phyloP scores from a whole-genome alignment of 2,797 vertebrate genomes.

The Scolopax rusticola region DNA sequence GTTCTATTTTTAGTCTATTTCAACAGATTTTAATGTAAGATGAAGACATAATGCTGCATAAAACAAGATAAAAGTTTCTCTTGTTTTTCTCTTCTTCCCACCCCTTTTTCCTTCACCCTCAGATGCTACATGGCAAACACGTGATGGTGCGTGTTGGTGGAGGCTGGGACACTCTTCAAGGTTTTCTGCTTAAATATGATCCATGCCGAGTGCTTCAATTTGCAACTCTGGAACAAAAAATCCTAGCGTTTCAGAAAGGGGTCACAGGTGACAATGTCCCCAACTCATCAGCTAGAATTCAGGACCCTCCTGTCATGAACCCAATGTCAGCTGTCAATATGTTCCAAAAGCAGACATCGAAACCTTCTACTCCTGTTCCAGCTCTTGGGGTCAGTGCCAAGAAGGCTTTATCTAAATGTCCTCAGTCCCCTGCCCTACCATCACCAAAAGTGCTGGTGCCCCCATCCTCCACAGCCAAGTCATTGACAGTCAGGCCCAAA shows the following conservation, averaged over 20 bases:
- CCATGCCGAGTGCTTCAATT: constrained; percentile 94
- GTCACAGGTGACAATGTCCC: constrained; percentile 72
- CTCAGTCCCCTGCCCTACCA: constrained; percentile 38
- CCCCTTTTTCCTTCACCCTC: background rate
- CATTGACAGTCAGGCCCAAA: constrained; percentile 19
- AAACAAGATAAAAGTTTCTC: background rate
- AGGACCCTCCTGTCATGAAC: constrained; percentile 90
- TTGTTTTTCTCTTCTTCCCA: background rate
- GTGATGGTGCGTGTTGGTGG: constrained; percentile 99
- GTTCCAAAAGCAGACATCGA: constrained; percentile 73
- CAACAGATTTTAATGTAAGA: background rate
- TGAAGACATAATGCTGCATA: background rate
- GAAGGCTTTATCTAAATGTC: constrained; percentile 15
- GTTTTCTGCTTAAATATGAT: constrained; percentile 95
- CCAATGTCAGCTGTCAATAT: constrained; percentile 87
- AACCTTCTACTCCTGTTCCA: background rate
- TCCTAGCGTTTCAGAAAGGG: constrained; percentile 94
- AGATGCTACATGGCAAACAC: constrained; percentile 99
- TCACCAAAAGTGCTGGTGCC: constrained; percentile 15
- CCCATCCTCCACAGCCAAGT: background rate
- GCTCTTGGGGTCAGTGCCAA: constrained; percentile 11
- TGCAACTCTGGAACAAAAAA: constrained; percentile 97
- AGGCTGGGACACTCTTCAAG: constrained; percentile 98
- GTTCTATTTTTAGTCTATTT: background rate
- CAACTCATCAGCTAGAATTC: constrained; percentile 70